Evolutionary conservation across 2,797 vertebrate species (phyloP).

Genomic region (Clarias fuscus): DNA sequence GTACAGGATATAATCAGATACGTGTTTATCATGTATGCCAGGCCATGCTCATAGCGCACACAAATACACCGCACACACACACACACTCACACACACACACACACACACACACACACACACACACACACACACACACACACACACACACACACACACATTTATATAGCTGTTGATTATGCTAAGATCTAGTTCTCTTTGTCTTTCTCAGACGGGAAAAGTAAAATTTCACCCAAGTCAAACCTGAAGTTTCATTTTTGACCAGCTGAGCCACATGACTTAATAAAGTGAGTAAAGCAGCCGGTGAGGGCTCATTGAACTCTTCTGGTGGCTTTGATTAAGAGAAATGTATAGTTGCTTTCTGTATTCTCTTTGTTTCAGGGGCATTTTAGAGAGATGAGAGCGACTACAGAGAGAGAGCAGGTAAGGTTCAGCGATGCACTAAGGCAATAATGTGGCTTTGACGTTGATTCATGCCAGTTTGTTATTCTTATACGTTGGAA

Average conservation of each 20-base stretch:
- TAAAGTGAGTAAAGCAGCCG: conserved; percentile 66
- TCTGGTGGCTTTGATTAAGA: background rate
- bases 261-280: conserved; percentile 85
- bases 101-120: background rate
- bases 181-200: conserved; percentile 14
- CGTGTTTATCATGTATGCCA: background rate
- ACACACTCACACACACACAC: background rate
- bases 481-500: too few relatives aligned
- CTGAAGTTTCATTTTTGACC: conserved; percentile 96
- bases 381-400: conserved; percentile 45
- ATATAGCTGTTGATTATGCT: background rate
- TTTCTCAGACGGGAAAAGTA: conserved; percentile 82
- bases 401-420: conserved; percentile 40
- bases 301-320: background rate
- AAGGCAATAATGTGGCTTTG: background rate
- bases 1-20: background rate
- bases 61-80: background rate
- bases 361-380: conserved; percentile 51
- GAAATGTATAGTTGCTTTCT: conserved; percentile 2
- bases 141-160: background rate
- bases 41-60: background rate
- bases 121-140: background rate
- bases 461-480: background rate
- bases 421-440: conserved; percentile 18
- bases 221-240: conserved; percentile 91